These are phyloP conservation scores for Caenorhabditis angaria DNA, from an alignment of 2,888 invertebrate species.

Conservation along the genomic window DNA sequence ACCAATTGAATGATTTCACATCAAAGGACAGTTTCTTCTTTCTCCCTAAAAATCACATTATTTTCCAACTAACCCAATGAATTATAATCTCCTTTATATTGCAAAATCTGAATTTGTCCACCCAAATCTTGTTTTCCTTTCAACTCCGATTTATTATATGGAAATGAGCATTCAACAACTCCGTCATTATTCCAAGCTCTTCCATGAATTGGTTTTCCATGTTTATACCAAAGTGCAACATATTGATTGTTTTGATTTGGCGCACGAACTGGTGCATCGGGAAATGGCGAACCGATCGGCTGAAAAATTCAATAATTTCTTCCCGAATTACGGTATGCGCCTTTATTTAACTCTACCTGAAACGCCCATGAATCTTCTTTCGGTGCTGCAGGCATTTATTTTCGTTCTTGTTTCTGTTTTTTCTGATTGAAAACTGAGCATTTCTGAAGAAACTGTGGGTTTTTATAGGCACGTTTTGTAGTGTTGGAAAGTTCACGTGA, in stretches of 20 bases:
- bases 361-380: too few species aligned
- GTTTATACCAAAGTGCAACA: constrained; percentile 63
- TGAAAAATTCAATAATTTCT: too few species aligned
- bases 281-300: constrained; percentile 63
- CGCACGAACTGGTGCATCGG: constrained; percentile 53
- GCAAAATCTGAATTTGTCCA: constrained; percentile 62
- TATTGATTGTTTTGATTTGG: constrained; percentile 56
- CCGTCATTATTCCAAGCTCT: constrained; percentile 62
- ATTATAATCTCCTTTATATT: constrained; percentile 55
- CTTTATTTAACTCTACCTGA: too few species aligned
- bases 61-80: constrained; percentile 27
- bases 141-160: constrained; percentile 58
- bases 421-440: too few species aligned
- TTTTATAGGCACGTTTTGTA: too few species aligned
- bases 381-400: too few species aligned
- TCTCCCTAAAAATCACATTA: constrained; percentile 25
- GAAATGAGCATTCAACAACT: constrained; percentile 61
- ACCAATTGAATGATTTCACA: too few species aligned
- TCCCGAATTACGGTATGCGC: too few species aligned
- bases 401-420: too few species aligned
- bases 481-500: too few species aligned
- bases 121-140: constrained; percentile 56
- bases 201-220: constrained; percentile 61
- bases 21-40: too few species aligned
- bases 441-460: too few species aligned